A percentile compares a stretch with the other conserved stretches of the same genome.
Conservation (phyloP, 2,797 vertebrate genomes). For the Chelon auratus region DNA sequence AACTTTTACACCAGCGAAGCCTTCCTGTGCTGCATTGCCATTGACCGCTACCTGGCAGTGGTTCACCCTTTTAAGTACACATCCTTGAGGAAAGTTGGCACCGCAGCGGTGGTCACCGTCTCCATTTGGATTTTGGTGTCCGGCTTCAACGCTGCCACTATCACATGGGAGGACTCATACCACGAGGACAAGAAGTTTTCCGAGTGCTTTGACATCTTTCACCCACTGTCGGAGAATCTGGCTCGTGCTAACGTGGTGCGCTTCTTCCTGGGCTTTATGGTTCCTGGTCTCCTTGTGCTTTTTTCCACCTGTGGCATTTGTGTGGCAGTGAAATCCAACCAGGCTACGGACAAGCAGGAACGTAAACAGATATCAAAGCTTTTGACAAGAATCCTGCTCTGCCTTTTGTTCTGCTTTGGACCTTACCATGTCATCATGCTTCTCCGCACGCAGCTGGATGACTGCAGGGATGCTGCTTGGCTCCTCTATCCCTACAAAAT, state of each 20-base stretch:
- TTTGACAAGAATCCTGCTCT: slow-evolving; percentile 83
- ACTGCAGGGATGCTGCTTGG: slow-evolving; percentile 18
- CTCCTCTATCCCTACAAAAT: slow-evolving; percentile 84
- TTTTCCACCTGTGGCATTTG: slow-evolving; percentile 86
- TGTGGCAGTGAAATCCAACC: slow-evolving; percentile 83
- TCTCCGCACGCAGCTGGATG: slow-evolving; percentile 76
- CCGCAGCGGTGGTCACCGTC: slow-evolving; percentile 77
- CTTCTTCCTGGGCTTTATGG: slow-evolving; percentile 83
- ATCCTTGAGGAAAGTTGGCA: slow-evolving; percentile 81
- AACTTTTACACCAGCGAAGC: slow-evolving; percentile 91
- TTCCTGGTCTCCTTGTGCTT: slow-evolving; percentile 84
- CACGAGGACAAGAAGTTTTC: slow-evolving; percentile 46
- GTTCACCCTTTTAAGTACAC: slow-evolving; percentile 87
- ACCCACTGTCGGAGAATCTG: slow-evolving; percentile 78
- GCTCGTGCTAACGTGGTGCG: slow-evolving; percentile 74
- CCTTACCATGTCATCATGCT: slow-evolving; percentile 88
- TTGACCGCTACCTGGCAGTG: slow-evolving; percentile 90
- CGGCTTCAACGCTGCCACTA: slow-evolving; percentile 81
- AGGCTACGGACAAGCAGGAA: slow-evolving; percentile 85
- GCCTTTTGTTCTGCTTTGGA: slow-evolving; percentile 88
- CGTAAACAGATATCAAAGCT: slow-evolving; percentile 84
- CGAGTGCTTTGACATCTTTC: slow-evolving; percentile 86
- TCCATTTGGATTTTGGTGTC: slow-evolving; percentile 84
- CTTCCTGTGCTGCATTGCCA: slow-evolving; percentile 90
- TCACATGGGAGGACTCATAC: slow-evolving; percentile 76